Evolutionary conservation across 2,888 invertebrate genomes (phyloP), one percentile per base, ranked within the genome.

Genomic region (Pedicia rivosa): DNA sequence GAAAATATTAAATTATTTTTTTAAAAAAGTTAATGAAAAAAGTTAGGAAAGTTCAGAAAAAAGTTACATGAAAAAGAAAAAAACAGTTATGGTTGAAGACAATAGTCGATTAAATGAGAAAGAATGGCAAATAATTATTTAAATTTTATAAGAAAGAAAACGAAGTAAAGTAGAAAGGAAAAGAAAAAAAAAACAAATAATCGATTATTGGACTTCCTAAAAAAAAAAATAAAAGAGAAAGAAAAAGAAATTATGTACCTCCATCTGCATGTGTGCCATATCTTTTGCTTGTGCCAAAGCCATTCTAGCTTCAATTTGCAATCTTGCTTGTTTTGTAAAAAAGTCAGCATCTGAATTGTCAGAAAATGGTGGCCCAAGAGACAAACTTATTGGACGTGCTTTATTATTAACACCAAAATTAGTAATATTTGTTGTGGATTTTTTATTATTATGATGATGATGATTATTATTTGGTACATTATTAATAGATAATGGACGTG

Each of bases 241-340:
- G n/a, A n/a, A n/a, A n/a, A n/a, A n/a, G n/a, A 24, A 26, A n/a
- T 34, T 15, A 17, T 33, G 51, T 59, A 80, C 79, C 68, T 82
- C 82, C 82, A 88, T 86, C 62, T 88, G 86, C 72, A 87, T 78
- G 48, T 82, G 75, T 22, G 90, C 88, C 77, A 87, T 80, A 59
- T 87, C 82, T 56, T 88, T 87, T 16, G 90, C 88, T 61, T 88
- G 86, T 2, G 84, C 78, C 42, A 90, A 64, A 5, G 88, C 88
- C 68, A 84, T 75, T 50, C 86, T 66, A 4, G 88, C 87, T 59
- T 90, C 88, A 31, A 83, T 79, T 58, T 87, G 84, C 38, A 90
- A 65, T 47, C 82, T 71, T 7, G 82, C 78, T 61, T 84, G 84
- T 41, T 78, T 70, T 14, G 78, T 74, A 56, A 79, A 80, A 57